Evolutionary conservation across 2,113 vertebrate genomes (phyloP).

Genomic region (Hyaena hyaena): DNA sequence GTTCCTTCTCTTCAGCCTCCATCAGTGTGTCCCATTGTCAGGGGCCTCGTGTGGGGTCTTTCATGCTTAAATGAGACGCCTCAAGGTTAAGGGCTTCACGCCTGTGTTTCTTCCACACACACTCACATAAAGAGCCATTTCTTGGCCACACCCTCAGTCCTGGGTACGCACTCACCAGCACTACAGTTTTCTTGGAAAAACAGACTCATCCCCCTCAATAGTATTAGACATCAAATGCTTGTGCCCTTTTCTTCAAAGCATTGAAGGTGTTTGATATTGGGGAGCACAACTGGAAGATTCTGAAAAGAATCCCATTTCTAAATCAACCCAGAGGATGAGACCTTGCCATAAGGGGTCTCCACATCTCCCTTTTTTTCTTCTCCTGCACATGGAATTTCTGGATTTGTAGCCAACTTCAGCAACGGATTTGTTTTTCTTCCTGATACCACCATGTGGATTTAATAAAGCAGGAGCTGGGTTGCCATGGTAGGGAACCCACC

Average conservation of each 20-base stretch:
- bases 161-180: neutral
- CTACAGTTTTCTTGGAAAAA: neutral
- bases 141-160: neutral
- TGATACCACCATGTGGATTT: neutral
- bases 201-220: neutral
- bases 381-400: neutral
- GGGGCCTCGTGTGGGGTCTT: neutral
- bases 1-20: neutral
- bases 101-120: neutral
- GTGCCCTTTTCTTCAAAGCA: conserved; percentile 59
- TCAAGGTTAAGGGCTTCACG: neutral
- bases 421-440: neutral
- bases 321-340: neutral
- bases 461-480: conserved; percentile 11
- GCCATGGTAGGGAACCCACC: neutral
- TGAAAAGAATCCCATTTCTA: neutral
- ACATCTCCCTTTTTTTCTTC: neutral
- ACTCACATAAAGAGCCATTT: neutral
- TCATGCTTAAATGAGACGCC: neutral
- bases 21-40: neutral
- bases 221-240: conserved; percentile 36
- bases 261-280: conserved; percentile 41
- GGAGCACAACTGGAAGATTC: conserved; percentile 12
- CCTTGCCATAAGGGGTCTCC: neutral
- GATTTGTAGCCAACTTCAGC: neutral